A percentile compares a stretch with the other conserved stretches of the same genome.
These are phyloP conservation scores for Corbicula japonica DNA, from an alignment of 2,888 invertebrate species.

Conservation along the genomic window DNA sequence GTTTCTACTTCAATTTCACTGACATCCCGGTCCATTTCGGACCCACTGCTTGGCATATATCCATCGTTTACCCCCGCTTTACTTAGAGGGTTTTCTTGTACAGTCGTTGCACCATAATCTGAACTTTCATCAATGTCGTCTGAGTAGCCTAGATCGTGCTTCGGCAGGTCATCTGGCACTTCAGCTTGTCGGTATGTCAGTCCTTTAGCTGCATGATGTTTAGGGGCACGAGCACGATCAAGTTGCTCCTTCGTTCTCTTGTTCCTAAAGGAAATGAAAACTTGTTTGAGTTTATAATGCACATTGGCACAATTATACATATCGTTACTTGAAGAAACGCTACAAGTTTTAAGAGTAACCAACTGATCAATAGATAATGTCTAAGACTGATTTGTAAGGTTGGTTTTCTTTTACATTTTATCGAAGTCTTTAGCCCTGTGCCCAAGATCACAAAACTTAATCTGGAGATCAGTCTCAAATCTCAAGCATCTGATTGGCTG, in stretches of 20 bases:
- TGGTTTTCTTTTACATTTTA: too few species aligned
- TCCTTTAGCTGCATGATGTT: slow-evolving; percentile 71
- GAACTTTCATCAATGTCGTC: slow-evolving; percentile 68
- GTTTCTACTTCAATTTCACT: slow-evolving; percentile 76
- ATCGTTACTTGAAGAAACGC: too few species aligned
- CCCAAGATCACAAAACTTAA: too few species aligned
- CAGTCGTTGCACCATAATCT: slow-evolving; percentile 67
- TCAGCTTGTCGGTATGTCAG: slow-evolving; percentile 75
- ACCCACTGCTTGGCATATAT: slow-evolving; percentile 68
- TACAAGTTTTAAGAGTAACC: too few species aligned
- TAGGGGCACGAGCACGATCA: slow-evolving; percentile 70
- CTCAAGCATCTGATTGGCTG: too few species aligned
- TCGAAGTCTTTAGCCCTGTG: too few species aligned
- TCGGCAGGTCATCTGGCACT: slow-evolving; percentile 65
- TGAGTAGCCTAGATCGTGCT: slow-evolving; percentile 63
- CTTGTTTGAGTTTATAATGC: too few species aligned
- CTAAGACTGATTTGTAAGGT: too few species aligned
- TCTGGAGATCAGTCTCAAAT: too few species aligned
- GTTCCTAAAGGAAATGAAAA: slow-evolving; percentile 58
- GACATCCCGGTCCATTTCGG: slow-evolving; percentile 68
- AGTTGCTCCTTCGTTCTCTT: slow-evolving; percentile 73
- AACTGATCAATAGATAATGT: too few species aligned
- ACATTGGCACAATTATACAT: too few species aligned
- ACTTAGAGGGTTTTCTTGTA: slow-evolving; percentile 72
- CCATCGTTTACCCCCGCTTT: slow-evolving; percentile 63